Percentiles rank a stretch among this genome's conserved stretches.
Evolutionary conservation across 1,140 invertebrate genomes (phyloP).

Genomic region (Pseudobourletiella spinata): DNA sequence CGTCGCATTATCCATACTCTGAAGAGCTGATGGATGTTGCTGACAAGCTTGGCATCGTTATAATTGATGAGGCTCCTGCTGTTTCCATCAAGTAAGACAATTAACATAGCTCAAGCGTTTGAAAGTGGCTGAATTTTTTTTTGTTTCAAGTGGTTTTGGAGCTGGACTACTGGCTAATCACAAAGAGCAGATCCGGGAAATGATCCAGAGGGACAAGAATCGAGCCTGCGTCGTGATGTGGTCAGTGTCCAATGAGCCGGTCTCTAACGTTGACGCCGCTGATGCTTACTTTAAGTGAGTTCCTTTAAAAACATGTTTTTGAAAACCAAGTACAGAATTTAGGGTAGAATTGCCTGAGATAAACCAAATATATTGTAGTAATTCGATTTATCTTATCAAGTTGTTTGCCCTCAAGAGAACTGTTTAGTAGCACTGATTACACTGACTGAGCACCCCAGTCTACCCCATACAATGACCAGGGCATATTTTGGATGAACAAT

Average conservation of each 20-base stretch:
- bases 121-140: not conserved
- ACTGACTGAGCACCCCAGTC: no score
- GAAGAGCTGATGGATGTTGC: constrained; percentile 70
- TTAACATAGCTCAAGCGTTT: not conserved
- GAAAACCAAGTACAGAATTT: not conserved
- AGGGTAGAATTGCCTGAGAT: not conserved
- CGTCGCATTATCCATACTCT: constrained; percentile 97
- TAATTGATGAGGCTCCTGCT: constrained; percentile 57
- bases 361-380: not conserved
- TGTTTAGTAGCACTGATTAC: no score
- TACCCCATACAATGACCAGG: no score
- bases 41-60: constrained; percentile 52
- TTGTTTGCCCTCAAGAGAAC: no score
- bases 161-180: constrained; percentile 64
- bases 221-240: constrained; percentile 91
- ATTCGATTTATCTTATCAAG: not conserved
- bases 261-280: constrained; percentile 54
- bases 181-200: constrained; percentile 67
- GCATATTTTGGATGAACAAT: no score
- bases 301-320: not conserved
- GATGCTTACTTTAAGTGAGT: constrained; percentile 75
- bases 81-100: constrained; percentile 46
- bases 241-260: constrained; percentile 92
- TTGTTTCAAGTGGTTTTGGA: constrained; percentile 22
- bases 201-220: constrained; percentile 86